Percentiles rank a stretch among this genome's conserved stretches.
phyloP scores from a whole-genome alignment of 30 jellyfish, hydroid and myxozoan species.

The Hydractinia echinata region DNA sequence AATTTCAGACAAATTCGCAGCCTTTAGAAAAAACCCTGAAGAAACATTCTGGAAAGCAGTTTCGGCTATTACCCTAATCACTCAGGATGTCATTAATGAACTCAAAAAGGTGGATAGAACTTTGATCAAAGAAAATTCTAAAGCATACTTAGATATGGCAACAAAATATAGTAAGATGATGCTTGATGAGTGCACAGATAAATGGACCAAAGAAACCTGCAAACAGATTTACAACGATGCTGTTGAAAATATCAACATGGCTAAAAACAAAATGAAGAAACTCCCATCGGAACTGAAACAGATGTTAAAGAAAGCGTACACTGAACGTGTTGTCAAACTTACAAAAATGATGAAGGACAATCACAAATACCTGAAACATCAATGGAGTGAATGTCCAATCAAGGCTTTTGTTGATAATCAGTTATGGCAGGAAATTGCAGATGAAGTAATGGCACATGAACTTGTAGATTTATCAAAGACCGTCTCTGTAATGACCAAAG shows the following conservation, averaged over 20 bases:
- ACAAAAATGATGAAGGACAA: slow-evolving; percentile 3
- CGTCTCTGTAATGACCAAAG: slow-evolving; percentile 24
- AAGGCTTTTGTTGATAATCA: slow-evolving; percentile 54
- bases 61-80: neutral
- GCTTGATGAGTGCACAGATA: slow-evolving; percentile 16
- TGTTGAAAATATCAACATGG: neutral
- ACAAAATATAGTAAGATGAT: neutral
- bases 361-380: slow-evolving; percentile 6
- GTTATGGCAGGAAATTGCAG: slow-evolving; percentile 79
- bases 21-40: slow-evolving; percentile 73
- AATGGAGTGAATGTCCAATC: slow-evolving; percentile 57
- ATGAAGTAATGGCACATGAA: slow-evolving; percentile 71
- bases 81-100: neutral
- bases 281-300: neutral
- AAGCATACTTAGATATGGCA: neutral
- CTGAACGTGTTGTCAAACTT: neutral
- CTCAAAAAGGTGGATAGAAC: neutral
- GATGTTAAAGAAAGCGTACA: neutral
- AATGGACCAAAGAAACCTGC: slow-evolving; percentile 33
- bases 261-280: neutral
- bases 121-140: neutral
- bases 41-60: slow-evolving; percentile 80
- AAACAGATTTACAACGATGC: slow-evolving; percentile 22
- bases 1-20: neutral
- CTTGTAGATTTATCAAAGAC: slow-evolving; percentile 38